Base-by-base conservation (phyloP, 2,888 invertebrate species). In the Limulus polyphemus region DNA sequence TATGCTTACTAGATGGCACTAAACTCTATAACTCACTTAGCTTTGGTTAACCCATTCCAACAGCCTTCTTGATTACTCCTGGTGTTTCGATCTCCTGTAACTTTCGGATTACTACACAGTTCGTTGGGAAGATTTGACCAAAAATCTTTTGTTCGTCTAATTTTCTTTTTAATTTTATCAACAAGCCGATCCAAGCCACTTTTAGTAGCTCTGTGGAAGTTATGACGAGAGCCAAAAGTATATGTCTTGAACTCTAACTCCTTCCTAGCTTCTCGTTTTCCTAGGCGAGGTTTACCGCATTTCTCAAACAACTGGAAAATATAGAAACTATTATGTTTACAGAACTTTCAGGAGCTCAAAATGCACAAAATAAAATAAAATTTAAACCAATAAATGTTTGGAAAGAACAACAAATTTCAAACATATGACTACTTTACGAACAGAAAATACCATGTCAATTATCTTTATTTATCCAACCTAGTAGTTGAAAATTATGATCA, bases 111-210 rank as follows among this genome's bases (percentile, higher is more conserved):
- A 68, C 84, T 81, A 70, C 95, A 95, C 69, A 91, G 82, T 61
- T 86, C 82, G 72, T 88, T 86, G 0, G 94, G 90, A 68, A 95
- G 80, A 73, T 86, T 84, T 52, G 84, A 81, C 93, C 93, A 95
- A 78, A 90, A 90, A 70, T 85, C 85, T 63, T 85, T 83, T 49
- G 88, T 86, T 71, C 85, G 85, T 71, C 85, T 83, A 55, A 90
- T 81, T 71, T 84, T 82, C 76, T 84, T 83, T 62, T 88, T 83
- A 52, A 91, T 90, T 73, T 93, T 92, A 57, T 84, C 83, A 54
- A 94, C 86, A 58, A 93, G 79, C 69, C 85, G 85, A 1, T 80
- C 81, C 1, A 74, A 73, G 5, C 76, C 75, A 4, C 32, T 32
- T 16, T 54, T 17, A 72, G 74, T 47, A 67, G 70, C 14, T 65